Percentiles rank a stretch among this genome's conserved stretches.
phyloP scores from a whole-genome alignment of 2,797 vertebrate genomes.

The Leptatherina wallacei region DNA sequence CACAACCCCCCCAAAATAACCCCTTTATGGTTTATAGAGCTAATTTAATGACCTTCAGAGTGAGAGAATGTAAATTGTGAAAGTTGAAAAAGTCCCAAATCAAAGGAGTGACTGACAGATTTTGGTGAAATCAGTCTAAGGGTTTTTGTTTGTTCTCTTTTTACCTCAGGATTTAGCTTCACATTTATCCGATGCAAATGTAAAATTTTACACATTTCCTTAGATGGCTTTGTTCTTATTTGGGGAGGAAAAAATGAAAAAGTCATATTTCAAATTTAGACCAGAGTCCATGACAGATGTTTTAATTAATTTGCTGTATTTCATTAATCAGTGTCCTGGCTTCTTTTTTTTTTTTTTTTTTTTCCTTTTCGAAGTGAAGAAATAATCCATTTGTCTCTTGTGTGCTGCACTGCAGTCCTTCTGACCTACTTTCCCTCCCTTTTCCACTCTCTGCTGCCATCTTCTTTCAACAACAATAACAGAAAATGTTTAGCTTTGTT shows the following conservation, averaged over 20 bases:
- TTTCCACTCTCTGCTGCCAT: slow-evolving; percentile 60
- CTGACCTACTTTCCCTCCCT: slow-evolving; percentile 77
- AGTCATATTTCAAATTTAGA: slow-evolving; percentile 50
- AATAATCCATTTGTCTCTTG: slow-evolving; percentile 77
- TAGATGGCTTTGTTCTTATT: slow-evolving; percentile 32
- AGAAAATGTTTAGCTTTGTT: slow-evolving; percentile 58
- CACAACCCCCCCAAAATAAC: slow-evolving; percentile 1
- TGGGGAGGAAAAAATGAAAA: not conserved
- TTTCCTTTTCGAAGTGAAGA: slow-evolving; percentile 54
- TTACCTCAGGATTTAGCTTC: slow-evolving; percentile 10
- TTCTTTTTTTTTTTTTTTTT: slow-evolving; percentile 42
- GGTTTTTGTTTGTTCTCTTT: slow-evolving; percentile 10
- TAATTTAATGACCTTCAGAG: slow-evolving; percentile 38
- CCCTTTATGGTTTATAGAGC: slow-evolving; percentile 37
- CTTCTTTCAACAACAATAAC: slow-evolving; percentile 64
- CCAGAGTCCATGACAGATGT: slow-evolving; percentile 54
- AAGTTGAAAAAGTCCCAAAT: slow-evolving; percentile 16
- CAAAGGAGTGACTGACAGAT: slow-evolving; percentile 27
- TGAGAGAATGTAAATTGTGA: slow-evolving; percentile 15
- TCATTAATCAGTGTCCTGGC: slow-evolving; percentile 71
- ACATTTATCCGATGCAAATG: slow-evolving; percentile 17
- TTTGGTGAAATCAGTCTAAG: slow-evolving; percentile 21
- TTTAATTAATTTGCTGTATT: slow-evolving; percentile 72
- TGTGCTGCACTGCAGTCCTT: slow-evolving; percentile 70
- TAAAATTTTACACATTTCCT: not conserved